These are phyloP conservation scores for Stigmatopora argus DNA, from an alignment of 2,113 vertebrate genomes.

Conservation along the genomic window DNA sequence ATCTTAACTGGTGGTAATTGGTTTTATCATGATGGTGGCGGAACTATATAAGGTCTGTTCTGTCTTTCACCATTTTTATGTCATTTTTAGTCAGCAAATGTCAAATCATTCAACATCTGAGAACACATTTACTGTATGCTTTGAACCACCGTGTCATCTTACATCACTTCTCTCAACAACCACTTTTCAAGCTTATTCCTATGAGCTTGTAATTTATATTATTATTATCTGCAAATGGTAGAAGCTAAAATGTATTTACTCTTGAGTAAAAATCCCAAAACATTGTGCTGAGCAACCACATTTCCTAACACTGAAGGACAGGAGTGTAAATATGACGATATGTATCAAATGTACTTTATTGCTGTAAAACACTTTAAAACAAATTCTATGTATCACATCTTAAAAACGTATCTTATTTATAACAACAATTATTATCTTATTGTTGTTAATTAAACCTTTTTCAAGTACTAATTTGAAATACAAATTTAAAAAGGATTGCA, in stretches of 20 bases:
- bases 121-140: conserved; percentile 1
- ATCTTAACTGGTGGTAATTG: background rate
- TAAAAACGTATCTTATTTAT: no score
- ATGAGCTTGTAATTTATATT: background rate
- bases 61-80: background rate
- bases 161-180: conserved; percentile 1
- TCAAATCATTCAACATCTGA: background rate
- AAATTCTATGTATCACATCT: background rate
- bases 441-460: background rate
- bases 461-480: background rate
- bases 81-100: conserved; percentile 2
- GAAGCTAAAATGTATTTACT: background rate
- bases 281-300: background rate
- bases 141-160: background rate
- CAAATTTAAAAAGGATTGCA: background rate
- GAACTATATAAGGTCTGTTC: background rate
- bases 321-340: background rate
- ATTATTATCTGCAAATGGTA: background rate
- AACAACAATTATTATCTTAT: no score
- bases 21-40: background rate
- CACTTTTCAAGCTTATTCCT: background rate
- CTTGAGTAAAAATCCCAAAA: background rate
- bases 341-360: background rate
- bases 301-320: background rate
- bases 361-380: no score